Evolutionary conservation across 2,797 vertebrate species (phyloP), one percentile per base, ranked within the genome.

Genomic region (Leucoraja ocellata): DNA sequence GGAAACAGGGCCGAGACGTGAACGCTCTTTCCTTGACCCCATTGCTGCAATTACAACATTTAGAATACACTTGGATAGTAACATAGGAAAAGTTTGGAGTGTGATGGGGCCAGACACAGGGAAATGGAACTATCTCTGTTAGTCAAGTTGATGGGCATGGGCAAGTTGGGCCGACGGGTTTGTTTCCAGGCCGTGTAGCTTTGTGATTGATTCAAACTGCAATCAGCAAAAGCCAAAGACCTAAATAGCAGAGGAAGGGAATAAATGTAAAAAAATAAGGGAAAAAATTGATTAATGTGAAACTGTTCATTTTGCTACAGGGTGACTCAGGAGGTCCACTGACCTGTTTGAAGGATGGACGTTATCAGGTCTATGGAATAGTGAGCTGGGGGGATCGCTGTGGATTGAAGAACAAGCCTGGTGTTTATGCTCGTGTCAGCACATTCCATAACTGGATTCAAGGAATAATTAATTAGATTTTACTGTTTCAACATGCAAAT

Each of bases 261-360:
- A 18, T 6, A 88, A 68, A 18, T 10, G 32, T 25, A 18, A 88
- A 65, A 13, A 65, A 32, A 68, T 16, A 68, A 65, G n/a, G n/a
- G 18, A 18, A 18, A 88, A 68, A 88, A 68, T 63, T 9, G 61
- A 65, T 36, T 88, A 88, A 88, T 23, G 23, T 39, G 13, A n/a
- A n/a, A 3, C 71, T 54, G 23, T 74, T 28, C 23, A 46, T 36
- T 94, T 93, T 94, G 18, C 93, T 93, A 73, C 95, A 99, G 99
- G 98, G 98, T 23, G 99, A 99, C 94, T 99, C 98, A 0, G 98
- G 99, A 80, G 98, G 99, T 16, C 98, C 99, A 0, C 94, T 99
- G 93, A 97, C 97, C 25, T 99, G 98, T 94, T 92, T 95, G 28
- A 94, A 94, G 91, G 94, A 97, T 0, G 94, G 93, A 0, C 94